Evolutionary conservation across 2,113 vertebrate species (phyloP).

Genomic region (Dicaeum eximium): DNA sequence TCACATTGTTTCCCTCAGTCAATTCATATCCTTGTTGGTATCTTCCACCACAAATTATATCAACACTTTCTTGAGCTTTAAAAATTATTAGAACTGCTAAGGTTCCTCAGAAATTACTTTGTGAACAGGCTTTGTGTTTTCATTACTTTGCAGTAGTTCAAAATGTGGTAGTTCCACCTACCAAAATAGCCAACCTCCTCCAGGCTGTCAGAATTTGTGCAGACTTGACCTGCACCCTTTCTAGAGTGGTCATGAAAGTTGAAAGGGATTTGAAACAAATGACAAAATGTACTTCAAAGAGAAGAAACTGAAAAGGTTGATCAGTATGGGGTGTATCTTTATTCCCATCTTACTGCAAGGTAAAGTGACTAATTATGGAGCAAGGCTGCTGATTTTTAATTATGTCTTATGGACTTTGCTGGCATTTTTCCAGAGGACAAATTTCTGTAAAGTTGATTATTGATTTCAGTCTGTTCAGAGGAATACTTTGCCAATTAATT

Average conservation of each 20-base stretch:
- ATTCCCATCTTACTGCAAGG: not conserved
- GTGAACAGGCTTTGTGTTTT: not conserved
- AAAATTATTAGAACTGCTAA: not conserved
- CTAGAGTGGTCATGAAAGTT: not conserved
- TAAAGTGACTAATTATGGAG: not conserved
- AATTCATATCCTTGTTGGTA: not conserved
- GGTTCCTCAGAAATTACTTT: not conserved
- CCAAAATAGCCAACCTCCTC: not conserved
- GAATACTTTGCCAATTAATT: not conserved
- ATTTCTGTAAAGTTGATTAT: not conserved
- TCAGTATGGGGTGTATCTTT: not conserved
- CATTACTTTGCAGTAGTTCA: not conserved
- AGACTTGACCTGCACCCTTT: not conserved
- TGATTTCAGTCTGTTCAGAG: slow-evolving; percentile 1
- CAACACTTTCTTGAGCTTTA: not conserved
- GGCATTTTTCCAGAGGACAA: not conserved
- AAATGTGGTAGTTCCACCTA: not conserved
- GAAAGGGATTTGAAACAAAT: not conserved
- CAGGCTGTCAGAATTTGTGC: not conserved
- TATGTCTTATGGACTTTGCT: not conserved
- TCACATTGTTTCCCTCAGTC: not conserved
- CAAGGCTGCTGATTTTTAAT: not conserved
- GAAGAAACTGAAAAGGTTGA: not conserved
- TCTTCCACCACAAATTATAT: not conserved
- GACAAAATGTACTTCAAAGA: not conserved